Base-by-base conservation (phyloP, 2,113 vertebrate genomes). In the Epinephelus moara region DNA sequence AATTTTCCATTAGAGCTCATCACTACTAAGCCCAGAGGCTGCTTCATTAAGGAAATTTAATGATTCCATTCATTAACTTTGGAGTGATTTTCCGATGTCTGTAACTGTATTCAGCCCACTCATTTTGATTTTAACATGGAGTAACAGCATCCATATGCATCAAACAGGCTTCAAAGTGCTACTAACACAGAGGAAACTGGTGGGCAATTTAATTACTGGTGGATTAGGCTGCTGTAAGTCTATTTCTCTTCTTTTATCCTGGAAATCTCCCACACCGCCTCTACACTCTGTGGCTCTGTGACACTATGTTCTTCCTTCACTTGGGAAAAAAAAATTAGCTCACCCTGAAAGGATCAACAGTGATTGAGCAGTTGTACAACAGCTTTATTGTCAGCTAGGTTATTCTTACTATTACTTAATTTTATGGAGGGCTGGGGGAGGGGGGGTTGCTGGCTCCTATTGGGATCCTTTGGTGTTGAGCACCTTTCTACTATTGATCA, bases 1-100 rank as follows among this genome's bases (percentile, higher is more conserved):
- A 91, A 91, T 84, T 81, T 93, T 81, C 91, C 83, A 94, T 91
- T 92, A 90, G 40, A 86, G 70, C 85, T 86, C 70, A 61, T 76
- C 67, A 66, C 75, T 74, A 70, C 78, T 37, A 53, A 60, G 92
- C 89, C 93, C 87, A 87, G 84, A 84, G 92, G 93, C 82, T 83
- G 74, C 85, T 71, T 93, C 81, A 92, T 93, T 92, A 91, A 84
- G 59, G 76, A 88, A 89, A 84, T 88, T 19, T 84, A 92, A 87
- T 90, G 86, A 93, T 89, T 88, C 80, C 81, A 78, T 85, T 94
- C 23, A 82, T 92, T 89, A 90, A 75, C 80, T 61, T 60, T 83
- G 64, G 80, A 84, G 78, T 84, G 61, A 80, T 85, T 90, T 87
- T 70, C 84, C 30, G 3, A 87, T 19, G 56, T 85, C 70, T 84